Conservation (phyloP, 2,888 invertebrate genomes). For the Cepaea hortensis region DNA sequence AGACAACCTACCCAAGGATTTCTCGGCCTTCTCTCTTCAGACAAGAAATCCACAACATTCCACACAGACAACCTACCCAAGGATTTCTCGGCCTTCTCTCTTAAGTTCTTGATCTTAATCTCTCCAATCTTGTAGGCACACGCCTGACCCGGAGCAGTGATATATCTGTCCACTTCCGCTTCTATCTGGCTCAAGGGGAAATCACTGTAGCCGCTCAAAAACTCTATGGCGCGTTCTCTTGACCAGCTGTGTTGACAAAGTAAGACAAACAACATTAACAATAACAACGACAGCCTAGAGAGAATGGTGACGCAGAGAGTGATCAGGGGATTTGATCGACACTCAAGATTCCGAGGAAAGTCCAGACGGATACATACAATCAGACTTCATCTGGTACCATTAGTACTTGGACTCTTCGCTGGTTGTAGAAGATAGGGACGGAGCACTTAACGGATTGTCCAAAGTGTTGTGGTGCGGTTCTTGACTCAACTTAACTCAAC, state of each 20-base stretch:
- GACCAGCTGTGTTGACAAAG: conserved; percentile 64
- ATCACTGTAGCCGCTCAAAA: conserved; percentile 61
- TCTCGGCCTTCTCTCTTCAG: too few species aligned
- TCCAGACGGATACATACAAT: too few species aligned
- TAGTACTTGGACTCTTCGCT: too few species aligned
- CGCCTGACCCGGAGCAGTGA: conserved; percentile 72
- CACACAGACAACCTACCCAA: conserved; percentile 62
- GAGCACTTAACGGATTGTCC: too few species aligned
- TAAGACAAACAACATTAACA: not conserved
- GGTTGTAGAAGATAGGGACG: too few species aligned
- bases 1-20: too few species aligned
- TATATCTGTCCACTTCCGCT: conserved; percentile 69
- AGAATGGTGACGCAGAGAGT: too few species aligned
- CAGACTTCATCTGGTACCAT: too few species aligned
- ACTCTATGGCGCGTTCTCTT: conserved; percentile 63
- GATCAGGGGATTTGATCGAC: too few species aligned
- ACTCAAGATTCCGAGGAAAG: too few species aligned
- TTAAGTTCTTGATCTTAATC: conserved; percentile 64
- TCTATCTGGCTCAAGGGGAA: conserved; percentile 56
- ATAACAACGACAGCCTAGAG: not conserved
- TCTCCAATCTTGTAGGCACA: conserved; percentile 69
- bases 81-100: conserved; percentile 62
- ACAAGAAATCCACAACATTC: too few species aligned
- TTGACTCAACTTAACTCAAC: not conserved
- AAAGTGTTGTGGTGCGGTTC: too few species aligned